These are phyloP conservation scores for Polyommatus icarus DNA, from an alignment of 2,888 invertebrate genomes.

Conservation along the genomic window DNA sequence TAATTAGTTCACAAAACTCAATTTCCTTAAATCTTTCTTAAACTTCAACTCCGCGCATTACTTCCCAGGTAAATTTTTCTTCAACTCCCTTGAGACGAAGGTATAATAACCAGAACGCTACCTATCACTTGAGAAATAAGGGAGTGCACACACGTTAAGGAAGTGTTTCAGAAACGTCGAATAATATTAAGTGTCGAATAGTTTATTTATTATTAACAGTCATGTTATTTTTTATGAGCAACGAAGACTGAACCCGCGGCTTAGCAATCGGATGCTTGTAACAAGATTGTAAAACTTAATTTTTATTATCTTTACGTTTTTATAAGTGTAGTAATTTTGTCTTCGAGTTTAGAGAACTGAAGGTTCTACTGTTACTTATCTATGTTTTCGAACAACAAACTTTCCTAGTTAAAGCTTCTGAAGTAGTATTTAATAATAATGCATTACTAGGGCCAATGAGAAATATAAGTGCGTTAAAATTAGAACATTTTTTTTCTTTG, in stretches of 20 bases:
- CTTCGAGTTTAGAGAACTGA: no score
- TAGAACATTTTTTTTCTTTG: neutral
- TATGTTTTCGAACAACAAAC: no score
- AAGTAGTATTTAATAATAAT: no score
- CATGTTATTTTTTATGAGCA: no score
- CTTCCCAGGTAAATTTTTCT: constrained; percentile 18
- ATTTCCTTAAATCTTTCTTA: constrained; percentile 19
- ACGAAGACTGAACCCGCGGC: no score
- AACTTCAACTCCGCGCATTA: constrained; percentile 13
- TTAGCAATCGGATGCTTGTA: no score
- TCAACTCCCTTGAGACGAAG: constrained; percentile 25
- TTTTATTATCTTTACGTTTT: neutral
- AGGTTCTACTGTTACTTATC: no score
- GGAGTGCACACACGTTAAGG: neutral
- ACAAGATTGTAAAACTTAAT: no score
- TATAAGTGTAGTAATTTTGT: neutral
- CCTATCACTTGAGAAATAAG: constrained; percentile 30
- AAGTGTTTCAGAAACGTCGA: no score
- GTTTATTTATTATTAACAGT: no score
- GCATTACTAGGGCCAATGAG: neutral
- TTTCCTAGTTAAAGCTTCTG: no score
- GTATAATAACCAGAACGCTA: constrained; percentile 28
- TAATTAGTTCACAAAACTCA: constrained; percentile 2
- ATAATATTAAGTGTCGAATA: no score
- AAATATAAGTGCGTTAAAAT: neutral